Evolutionary conservation across 1,140 invertebrate species (phyloP).

Genomic region (Anastrepha ludens): DNA sequence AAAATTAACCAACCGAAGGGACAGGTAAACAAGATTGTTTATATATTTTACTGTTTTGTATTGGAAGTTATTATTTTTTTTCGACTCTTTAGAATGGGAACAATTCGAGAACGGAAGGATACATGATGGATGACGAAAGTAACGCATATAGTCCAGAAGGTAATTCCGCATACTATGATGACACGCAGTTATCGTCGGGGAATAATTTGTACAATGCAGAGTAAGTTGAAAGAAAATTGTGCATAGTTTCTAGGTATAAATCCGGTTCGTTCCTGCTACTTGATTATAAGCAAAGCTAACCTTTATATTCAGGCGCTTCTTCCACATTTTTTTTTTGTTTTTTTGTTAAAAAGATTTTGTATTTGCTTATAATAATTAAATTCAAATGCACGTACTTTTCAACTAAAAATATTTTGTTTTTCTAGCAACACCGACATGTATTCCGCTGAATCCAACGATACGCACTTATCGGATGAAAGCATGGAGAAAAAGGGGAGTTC

Average conservation of each 20-base stretch:
- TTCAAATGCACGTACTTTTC: background rate
- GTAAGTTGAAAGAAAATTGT: background rate
- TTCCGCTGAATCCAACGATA: conserved; percentile 44
- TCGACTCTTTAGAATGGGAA: background rate
- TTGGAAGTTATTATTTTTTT: background rate
- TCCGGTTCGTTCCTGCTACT: too few relatives aligned
- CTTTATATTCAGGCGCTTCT: too few relatives aligned
- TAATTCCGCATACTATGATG: background rate
- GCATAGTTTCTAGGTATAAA: too few relatives aligned
- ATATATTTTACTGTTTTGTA: background rate
- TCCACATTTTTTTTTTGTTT: background rate
- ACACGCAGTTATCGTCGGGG: background rate
- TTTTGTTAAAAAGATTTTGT: background rate
- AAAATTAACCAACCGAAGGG: background rate
- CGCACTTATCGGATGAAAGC: background rate
- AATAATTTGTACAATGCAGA: conserved; percentile 21
- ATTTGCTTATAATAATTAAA: too few relatives aligned
- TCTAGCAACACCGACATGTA: background rate
- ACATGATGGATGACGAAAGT: background rate
- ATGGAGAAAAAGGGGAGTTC: background rate
- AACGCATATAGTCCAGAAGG: background rate
- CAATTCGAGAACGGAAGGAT: background rate
- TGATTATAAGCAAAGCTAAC: too few relatives aligned
- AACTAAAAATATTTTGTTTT: background rate
- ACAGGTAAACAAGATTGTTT: background rate